These are phyloP conservation scores for Hedya salicella DNA, from an alignment of 2,888 invertebrate genomes.

Conservation along the genomic window DNA sequence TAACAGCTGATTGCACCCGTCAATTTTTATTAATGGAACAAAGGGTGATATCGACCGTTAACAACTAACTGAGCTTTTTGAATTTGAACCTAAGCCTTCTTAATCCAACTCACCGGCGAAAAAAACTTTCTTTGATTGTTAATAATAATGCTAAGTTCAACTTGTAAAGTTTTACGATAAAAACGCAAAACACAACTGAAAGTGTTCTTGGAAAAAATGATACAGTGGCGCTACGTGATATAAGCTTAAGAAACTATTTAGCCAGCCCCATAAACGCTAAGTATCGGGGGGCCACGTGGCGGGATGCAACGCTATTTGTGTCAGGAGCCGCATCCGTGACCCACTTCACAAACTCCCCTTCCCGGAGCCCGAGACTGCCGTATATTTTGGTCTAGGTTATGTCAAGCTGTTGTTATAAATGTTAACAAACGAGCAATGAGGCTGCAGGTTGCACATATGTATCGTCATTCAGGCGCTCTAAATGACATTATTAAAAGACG, in stretches of 20 bases:
- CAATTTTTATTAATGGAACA: too few species aligned
- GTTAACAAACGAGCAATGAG: slow-evolving; percentile 19
- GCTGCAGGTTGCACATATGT: not conserved
- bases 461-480: not conserved
- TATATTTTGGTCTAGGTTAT: slow-evolving; percentile 80
- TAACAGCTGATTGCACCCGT: too few species aligned
- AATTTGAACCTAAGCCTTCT: too few species aligned
- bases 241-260: slow-evolving; percentile 2
- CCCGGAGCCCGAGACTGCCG: slow-evolving; percentile 64
- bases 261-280: slow-evolving; percentile 23
- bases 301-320: slow-evolving; percentile 79
- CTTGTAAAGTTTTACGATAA: too few species aligned
- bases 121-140: too few species aligned
- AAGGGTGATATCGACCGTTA: too few species aligned
- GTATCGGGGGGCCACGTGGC: slow-evolving; percentile 68
- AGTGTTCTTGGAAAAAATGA: too few species aligned
- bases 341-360: slow-evolving; percentile 73
- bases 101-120: too few species aligned
- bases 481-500: too few species aligned
- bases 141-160: too few species aligned
- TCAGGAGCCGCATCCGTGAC: slow-evolving; percentile 83
- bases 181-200: too few species aligned
- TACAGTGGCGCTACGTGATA: slow-evolving; percentile 8
- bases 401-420: slow-evolving; percentile 57
- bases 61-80: too few species aligned